Conservation (phyloP, 2,797 vertebrate species). For the Zalophus californianus region DNA sequence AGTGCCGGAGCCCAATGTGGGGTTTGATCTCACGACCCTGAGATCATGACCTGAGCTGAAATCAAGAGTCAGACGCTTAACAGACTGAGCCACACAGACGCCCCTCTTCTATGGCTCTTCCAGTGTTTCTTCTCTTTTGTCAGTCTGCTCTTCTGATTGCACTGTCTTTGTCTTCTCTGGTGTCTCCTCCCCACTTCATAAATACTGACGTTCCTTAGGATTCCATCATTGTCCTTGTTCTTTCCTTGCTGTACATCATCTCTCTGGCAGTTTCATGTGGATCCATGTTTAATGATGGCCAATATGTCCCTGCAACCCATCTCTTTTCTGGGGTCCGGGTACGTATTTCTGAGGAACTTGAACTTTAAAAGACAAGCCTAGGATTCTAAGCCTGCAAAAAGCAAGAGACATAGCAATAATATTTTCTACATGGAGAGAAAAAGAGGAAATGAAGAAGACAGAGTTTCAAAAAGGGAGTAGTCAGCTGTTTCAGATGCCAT, state of each 20-base stretch:
- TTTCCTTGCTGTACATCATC: neutral
- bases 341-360: neutral
- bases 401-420: neutral
- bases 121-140: neutral
- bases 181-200: neutral
- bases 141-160: neutral
- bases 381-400: neutral
- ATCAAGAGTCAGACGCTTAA: neutral
- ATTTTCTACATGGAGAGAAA: neutral
- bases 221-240: neutral
- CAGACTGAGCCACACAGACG: neutral
- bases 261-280: neutral
- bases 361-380: neutral
- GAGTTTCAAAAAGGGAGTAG: neutral
- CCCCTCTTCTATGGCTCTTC: neutral
- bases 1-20: neutral
- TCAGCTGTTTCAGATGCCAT: neutral
- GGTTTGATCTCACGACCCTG: neutral
- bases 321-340: neutral
- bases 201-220: neutral
- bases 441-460: neutral
- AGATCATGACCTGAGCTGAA: neutral
- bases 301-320: neutral
- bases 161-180: neutral
- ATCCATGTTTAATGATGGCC: neutral